A percentile compares a stretch with the other conserved stretches of the same genome.
Evolutionary conservation across 2,113 vertebrate species (phyloP).

Genomic region (Murina feae): DNA sequence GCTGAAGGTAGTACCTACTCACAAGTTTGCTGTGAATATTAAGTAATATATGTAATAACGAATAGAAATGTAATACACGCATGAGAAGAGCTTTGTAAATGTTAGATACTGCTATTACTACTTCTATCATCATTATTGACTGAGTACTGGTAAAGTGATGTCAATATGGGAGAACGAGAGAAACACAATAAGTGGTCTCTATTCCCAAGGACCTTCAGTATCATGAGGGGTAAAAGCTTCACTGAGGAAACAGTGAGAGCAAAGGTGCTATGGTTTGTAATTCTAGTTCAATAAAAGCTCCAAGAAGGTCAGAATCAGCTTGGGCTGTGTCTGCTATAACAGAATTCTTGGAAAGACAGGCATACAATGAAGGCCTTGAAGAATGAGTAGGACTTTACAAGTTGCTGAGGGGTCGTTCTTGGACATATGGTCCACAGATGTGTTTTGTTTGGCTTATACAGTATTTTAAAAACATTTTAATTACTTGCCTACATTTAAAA

Average conservation of each 20-base stretch:
- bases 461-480: slow-evolving; percentile 55
- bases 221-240: background rate
- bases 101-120: background rate
- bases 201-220: background rate
- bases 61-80: background rate
- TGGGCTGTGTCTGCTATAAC: background rate
- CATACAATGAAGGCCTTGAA: background rate
- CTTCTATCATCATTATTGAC: background rate
- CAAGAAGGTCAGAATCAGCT: background rate
- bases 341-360: background rate
- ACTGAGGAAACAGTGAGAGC: background rate
- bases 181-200: background rate
- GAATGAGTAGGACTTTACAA: slow-evolving; percentile 2
- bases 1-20: background rate
- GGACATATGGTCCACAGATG: slow-evolving; percentile 62
- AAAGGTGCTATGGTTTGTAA: background rate
- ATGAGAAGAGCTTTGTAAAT: background rate
- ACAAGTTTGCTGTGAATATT: background rate
- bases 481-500: slow-evolving; percentile 51
- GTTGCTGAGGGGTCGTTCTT: background rate
- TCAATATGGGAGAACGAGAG: background rate
- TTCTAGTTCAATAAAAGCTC: background rate
- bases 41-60: background rate
- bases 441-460: slow-evolving; percentile 50
- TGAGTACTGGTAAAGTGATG: background rate